phyloP scores from a whole-genome alignment of 2,113 vertebrate genomes.

The Chaenocephalus aceratus region DNA sequence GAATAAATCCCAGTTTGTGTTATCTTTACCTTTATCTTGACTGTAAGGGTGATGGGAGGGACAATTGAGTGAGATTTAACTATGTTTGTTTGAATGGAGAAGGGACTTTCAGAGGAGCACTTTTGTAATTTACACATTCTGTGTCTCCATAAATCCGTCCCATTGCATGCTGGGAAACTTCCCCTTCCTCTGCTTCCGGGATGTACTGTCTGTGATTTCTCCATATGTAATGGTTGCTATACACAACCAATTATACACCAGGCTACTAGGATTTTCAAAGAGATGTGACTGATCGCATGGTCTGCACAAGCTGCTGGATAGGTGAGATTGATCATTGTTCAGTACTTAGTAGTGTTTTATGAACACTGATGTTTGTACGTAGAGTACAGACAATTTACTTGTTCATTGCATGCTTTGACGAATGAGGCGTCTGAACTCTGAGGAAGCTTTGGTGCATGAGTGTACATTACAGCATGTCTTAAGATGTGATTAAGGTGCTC shows the following conservation, averaged over 20 bases:
- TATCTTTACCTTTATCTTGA: too few species aligned
- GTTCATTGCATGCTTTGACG: slow-evolving; percentile 2
- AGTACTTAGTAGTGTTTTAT: background rate
- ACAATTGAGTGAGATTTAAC: too few species aligned
- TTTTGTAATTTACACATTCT: too few species aligned
- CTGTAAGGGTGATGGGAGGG: too few species aligned
- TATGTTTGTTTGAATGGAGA: too few species aligned
- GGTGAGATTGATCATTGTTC: background rate
- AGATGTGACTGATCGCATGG: background rate
- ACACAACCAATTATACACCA: background rate
- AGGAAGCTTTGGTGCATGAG: slow-evolving; percentile 4
- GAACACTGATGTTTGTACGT: background rate
- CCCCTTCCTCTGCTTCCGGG: background rate
- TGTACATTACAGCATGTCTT: slow-evolving; percentile 7
- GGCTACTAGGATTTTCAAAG: background rate
- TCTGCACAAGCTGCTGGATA: background rate
- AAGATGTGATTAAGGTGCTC: slow-evolving; percentile 26
- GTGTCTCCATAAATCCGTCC: background rate
- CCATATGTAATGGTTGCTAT: background rate
- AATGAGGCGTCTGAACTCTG: slow-evolving; percentile 1
- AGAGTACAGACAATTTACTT: background rate
- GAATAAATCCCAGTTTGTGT: too few species aligned
- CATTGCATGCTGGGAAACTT: background rate
- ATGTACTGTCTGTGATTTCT: background rate
- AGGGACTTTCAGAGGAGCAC: too few species aligned